phyloP scores from a whole-genome alignment of 2,797 vertebrate species.

The Botia kubotai region DNA sequence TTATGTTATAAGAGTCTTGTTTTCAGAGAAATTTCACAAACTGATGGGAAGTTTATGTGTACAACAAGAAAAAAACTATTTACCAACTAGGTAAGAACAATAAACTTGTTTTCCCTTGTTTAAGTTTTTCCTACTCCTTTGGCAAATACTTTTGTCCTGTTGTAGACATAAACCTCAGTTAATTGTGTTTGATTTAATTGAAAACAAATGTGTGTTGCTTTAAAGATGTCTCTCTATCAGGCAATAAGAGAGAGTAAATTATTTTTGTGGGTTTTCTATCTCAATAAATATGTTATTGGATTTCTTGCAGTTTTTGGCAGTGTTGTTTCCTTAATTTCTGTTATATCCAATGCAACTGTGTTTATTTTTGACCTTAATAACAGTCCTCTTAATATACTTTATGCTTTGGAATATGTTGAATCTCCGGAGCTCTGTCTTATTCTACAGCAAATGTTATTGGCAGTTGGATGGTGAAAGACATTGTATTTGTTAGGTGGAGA shows the following conservation, averaged over 20 bases:
- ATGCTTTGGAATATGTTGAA: neutral
- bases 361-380: conserved; percentile 43
- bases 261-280: no score
- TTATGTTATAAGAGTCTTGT: neutral
- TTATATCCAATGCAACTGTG: neutral
- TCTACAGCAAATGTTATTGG: conserved; percentile 44
- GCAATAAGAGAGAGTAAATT: no score
- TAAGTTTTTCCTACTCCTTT: neutral
- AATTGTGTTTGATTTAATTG: neutral
- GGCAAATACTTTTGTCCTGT: neutral
- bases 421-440: conserved; percentile 29
- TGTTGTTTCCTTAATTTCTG: no score
- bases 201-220: neutral
- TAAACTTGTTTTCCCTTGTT: neutral
- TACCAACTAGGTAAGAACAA: neutral
- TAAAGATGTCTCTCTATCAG: no score
- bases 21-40: neutral
- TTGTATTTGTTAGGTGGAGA: conserved; percentile 50
- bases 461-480: conserved; percentile 50
- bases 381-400: no score
- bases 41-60: neutral
- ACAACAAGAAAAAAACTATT: neutral
- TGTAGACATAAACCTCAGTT: neutral
- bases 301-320: neutral
- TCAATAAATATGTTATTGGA: neutral